Percentiles rank a stretch among this genome's conserved stretches.
phyloP scores from a whole-genome alignment of 2,113 vertebrate species.

The Chaenogobius annularis region DNA sequence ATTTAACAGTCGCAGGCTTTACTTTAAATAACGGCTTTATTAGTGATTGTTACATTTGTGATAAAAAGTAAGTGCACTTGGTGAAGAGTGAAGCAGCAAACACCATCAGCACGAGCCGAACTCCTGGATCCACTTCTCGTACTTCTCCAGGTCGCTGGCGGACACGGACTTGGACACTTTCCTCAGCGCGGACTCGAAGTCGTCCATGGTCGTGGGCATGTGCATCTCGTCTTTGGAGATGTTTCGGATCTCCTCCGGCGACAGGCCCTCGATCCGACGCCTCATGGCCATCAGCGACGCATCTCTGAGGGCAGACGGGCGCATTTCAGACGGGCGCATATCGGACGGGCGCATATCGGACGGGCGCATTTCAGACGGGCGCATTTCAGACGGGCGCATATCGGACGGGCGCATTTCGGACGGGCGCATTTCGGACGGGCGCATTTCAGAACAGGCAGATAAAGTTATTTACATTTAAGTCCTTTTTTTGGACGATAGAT shows the following conservation, averaged over 20 bases:
- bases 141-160: slow-evolving; percentile 92
- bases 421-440: too few relatives aligned
- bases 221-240: slow-evolving; percentile 97
- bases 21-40: background rate
- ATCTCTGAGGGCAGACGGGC: slow-evolving; percentile 77
- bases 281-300: slow-evolving; percentile 99
- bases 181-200: slow-evolving; percentile 92
- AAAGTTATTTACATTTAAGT: too few relatives aligned
- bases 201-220: slow-evolving; percentile 99
- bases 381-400: too few relatives aligned
- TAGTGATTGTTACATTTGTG: background rate
- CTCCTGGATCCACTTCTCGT: slow-evolving; percentile 95
- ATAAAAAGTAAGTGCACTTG: background rate
- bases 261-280: slow-evolving; percentile 93
- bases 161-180: slow-evolving; percentile 98
- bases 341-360: too few relatives aligned
- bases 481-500: too few relatives aligned
- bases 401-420: too few relatives aligned
- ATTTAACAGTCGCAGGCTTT: too few relatives aligned
- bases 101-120: slow-evolving; percentile 90
- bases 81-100: background rate
- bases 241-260: slow-evolving; percentile 95
- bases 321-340: too few relatives aligned
- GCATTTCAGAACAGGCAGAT: too few relatives aligned
- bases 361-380: too few relatives aligned